These are phyloP conservation scores for Aelia acuminata DNA, from an alignment of 2,888 invertebrate species.

Conservation along the genomic window DNA sequence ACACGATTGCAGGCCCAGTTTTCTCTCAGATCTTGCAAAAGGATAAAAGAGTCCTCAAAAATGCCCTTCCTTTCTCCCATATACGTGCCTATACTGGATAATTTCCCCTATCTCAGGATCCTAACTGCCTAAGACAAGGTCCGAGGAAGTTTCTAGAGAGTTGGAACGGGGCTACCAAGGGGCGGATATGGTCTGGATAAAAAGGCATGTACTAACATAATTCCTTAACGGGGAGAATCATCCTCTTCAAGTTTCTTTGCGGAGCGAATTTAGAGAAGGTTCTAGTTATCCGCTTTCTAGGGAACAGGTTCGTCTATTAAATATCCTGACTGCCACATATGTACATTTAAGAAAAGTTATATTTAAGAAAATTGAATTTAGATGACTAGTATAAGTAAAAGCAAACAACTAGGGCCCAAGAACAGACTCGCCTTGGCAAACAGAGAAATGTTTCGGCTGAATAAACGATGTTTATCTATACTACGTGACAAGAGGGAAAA, in stretches of 20 bases:
- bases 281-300: neutral
- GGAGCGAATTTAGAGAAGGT: neutral
- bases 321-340: neutral
- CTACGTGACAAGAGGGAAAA: neutral
- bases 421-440: neutral
- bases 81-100: neutral
- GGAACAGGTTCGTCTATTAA: neutral
- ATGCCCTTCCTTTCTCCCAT: neutral
- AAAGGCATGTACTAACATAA: neutral
- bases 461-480: neutral
- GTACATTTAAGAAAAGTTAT: neutral
- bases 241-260: neutral
- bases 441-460: neutral
- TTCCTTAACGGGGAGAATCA: neutral
- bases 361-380: neutral
- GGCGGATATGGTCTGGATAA: neutral
- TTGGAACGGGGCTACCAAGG: neutral
- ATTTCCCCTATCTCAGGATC: neutral
- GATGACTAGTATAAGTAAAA: neutral
- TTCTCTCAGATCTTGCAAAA: slow-evolving; percentile 4
- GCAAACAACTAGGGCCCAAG: too few relatives aligned
- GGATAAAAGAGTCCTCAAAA: slow-evolving; percentile 16
- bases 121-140: neutral
- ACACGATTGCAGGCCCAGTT: neutral
- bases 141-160: neutral